A percentile compares a stretch with the other conserved stretches of the same genome.
Evolutionary conservation across 2,113 vertebrate species (phyloP).

Genomic region (Ibidorhyncha struthersii): DNA sequence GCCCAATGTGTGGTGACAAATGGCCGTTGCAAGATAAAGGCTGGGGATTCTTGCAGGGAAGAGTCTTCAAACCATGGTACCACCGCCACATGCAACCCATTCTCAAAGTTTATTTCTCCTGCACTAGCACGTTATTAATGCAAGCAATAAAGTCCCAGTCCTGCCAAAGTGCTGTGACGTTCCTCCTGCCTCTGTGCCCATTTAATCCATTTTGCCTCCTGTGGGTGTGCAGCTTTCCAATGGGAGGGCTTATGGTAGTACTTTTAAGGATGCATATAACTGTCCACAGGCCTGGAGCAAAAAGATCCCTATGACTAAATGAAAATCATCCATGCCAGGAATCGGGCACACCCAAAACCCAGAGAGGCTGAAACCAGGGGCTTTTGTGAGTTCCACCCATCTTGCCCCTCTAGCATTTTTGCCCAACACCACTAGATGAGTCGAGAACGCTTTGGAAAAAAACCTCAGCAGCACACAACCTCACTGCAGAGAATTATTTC

Average conservation of each 20-base stretch:
- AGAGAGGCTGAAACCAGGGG: background rate
- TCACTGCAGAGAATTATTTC: background rate
- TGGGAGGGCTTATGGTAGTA: fast-evolving
- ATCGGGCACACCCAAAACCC: background rate
- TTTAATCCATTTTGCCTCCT: background rate
- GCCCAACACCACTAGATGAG: background rate
- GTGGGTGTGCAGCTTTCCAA: background rate
- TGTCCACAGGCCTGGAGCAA: background rate
- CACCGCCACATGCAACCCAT: fast-evolving
- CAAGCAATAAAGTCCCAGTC: background rate
- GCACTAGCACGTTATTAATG: fast-evolving
- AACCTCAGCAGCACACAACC: background rate
- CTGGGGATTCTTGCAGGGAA: background rate
- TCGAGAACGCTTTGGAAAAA: background rate
- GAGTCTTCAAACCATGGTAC: background rate
- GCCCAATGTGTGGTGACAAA: background rate
- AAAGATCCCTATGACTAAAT: background rate
- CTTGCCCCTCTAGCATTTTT: background rate
- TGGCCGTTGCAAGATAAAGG: background rate
- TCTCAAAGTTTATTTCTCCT: background rate
- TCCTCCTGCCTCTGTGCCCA: background rate
- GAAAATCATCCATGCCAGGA: background rate
- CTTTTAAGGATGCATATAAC: background rate
- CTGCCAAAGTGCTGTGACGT: background rate
- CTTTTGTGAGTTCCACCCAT: background rate